Conservation (phyloP, 2,113 vertebrate genomes). For the Aegotheles bennettii region DNA sequence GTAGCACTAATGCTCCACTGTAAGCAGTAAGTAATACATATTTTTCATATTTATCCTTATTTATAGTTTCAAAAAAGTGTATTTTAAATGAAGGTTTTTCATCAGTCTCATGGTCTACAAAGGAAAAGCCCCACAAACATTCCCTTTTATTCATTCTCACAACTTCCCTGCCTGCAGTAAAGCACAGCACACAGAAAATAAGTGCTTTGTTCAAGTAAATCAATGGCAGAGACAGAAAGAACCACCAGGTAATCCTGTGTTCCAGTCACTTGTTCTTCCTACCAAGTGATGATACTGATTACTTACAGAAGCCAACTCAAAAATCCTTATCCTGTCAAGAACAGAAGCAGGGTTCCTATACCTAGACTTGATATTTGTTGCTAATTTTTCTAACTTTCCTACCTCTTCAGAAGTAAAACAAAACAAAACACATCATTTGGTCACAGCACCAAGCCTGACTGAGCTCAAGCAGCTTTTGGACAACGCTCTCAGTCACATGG, state of each 20-base stretch:
- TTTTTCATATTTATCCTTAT: not conserved
- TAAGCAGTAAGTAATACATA: not conserved
- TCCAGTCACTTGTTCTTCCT: not conserved
- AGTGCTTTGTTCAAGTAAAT: not conserved
- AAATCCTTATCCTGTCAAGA: not conserved
- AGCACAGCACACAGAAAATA: fast-evolving
- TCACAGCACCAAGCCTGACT: too few relatives aligned
- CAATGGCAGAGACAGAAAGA: not conserved
- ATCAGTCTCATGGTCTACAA: not conserved
- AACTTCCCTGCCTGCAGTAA: not conserved
- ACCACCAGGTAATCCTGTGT: not conserved
- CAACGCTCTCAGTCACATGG: too few relatives aligned
- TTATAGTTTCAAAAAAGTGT: not conserved
- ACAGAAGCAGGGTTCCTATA: not conserved
- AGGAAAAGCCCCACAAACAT: not conserved
- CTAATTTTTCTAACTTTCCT: not conserved
- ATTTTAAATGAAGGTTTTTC: not conserved
- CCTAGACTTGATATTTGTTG: not conserved
- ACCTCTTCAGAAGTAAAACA: not conserved
- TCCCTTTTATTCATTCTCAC: not conserved
- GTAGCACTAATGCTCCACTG: not conserved
- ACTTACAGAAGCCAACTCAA: not conserved
- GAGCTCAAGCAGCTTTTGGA: too few relatives aligned
- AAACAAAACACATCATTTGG: too few relatives aligned
- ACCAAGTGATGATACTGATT: not conserved